Conservation (phyloP, 2,797 vertebrate species). For the Galagoides demidoff region DNA sequence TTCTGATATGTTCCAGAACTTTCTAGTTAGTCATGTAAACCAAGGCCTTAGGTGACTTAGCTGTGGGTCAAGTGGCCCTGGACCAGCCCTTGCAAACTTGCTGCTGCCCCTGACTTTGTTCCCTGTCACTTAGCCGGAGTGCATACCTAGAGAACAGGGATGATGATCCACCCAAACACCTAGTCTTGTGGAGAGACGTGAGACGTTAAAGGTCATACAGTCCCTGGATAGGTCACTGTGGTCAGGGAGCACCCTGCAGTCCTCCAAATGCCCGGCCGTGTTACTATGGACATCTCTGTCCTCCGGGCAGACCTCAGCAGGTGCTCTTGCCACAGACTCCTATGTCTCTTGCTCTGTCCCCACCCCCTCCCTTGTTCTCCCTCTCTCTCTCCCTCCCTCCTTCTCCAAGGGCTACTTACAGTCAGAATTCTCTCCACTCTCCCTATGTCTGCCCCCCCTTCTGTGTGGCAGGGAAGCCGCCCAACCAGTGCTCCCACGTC, state of each 20-base stretch:
- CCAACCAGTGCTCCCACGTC: fast-evolving
- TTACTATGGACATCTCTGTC: neutral
- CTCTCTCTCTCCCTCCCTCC: no score
- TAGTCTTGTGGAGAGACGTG: neutral
- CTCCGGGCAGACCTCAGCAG: neutral
- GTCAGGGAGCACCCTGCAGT: neutral
- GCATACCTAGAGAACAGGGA: neutral
- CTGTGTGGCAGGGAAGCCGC: neutral
- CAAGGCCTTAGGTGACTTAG: neutral
- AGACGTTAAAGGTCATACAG: neutral
- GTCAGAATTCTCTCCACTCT: neutral
- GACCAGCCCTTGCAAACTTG: neutral
- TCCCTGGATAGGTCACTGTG: neutral
- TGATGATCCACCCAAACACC: neutral
- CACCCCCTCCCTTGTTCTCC: neutral
- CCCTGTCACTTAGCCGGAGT: neutral
- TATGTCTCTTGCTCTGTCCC: neutral
- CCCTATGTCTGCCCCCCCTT: neutral
- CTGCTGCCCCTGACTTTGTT: no score
- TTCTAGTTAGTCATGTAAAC: neutral
- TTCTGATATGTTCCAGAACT: neutral
- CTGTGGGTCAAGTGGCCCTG: neutral
- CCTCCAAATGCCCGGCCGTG: fast-evolving
- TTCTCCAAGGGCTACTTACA: neutral
- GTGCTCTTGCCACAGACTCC: neutral